These are phyloP conservation scores for Galeopterus variegatus DNA, from an alignment of 2,113 vertebrate species.

Conservation along the genomic window DNA sequence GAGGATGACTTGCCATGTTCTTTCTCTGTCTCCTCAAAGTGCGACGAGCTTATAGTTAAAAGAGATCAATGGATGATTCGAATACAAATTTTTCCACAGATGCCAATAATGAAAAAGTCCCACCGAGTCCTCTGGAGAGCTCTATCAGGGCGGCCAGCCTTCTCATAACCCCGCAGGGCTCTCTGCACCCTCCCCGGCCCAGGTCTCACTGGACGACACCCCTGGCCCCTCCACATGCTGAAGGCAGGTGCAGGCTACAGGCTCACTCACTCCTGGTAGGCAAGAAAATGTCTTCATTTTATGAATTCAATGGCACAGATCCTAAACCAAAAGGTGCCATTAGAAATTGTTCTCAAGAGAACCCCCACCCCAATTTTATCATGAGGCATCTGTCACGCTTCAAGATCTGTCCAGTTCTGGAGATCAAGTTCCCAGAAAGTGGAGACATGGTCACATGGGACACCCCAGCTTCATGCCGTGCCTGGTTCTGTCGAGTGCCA, in stretches of 20 bases:
- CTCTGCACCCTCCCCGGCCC: rapidly evolving
- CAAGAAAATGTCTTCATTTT: not conserved
- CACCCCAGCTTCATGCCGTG: not conserved
- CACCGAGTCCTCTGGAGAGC: not conserved
- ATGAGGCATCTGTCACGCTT: too few relatives aligned
- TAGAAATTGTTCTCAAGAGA: not conserved
- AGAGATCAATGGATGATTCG: not conserved
- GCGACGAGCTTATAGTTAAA: not conserved
- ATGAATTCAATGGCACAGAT: not conserved
- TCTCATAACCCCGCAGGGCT: too few relatives aligned
- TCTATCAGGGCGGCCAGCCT: rapidly evolving
- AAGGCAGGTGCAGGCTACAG: not conserved
- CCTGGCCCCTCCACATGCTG: too few relatives aligned
- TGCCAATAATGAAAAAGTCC: not conserved
- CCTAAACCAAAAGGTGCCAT: not conserved
- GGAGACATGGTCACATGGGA: not conserved
- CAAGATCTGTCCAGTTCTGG: not conserved
- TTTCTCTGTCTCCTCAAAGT: not conserved
- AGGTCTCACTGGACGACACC: not conserved
- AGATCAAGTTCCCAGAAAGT: not conserved
- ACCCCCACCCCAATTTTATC: not conserved
- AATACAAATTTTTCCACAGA: not conserved
- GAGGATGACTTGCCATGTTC: not conserved
- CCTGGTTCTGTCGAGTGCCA: not conserved
- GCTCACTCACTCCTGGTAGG: not conserved